Evolutionary conservation across 2,113 vertebrate genomes (phyloP), one percentile per base, ranked within the genome.

Genomic region (Gadus chalcogrammus): DNA sequence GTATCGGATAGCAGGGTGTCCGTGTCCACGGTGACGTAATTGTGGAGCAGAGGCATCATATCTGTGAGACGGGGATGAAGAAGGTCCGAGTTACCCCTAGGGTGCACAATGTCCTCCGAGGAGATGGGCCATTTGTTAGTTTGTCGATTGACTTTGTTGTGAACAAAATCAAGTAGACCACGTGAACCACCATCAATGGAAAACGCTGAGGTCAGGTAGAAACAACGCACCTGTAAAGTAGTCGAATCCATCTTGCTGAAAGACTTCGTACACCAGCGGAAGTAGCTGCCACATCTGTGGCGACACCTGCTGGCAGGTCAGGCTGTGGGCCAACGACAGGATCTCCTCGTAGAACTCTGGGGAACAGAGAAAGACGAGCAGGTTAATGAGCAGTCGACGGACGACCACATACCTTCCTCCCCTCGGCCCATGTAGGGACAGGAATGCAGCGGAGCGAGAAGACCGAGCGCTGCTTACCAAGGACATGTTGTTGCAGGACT

Each of bases 11-110:
- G 81, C 79, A 99, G 95, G 0, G 95, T 98, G 79, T 98, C 94
- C 69, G 97, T 99, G 83, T 98, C 97, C 68, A 99, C 95, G 53
- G 97, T 99, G 76, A 99, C 93, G 3, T 99, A 99, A 90, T 99
- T 99, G 89, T 99, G 97, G 79, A 99, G 94, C 67, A 99, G 95
- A 79, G 97, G 97, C 97, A 99, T 98, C 97, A 99, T 98, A 83
- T 99, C 97, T 99, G 83, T 52, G 86, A 88, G 8, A 60, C 3
- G 83, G 73, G 82, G 15, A 8, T 15, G 13, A 24, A 27, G 28
- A 12, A 8, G n/a, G 60, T 13, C 9, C 8, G 55, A 5, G 15
- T 48, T 48, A 48, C 42, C 42, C 42, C 31, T 48, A 12, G 42
- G 9, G 42, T 48, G 42, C 11, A 48, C 42, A 48, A 48, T 48